Evolutionary conservation across 2,888 invertebrate genomes (phyloP).

Genomic region (Adelognathus sp.): DNA sequence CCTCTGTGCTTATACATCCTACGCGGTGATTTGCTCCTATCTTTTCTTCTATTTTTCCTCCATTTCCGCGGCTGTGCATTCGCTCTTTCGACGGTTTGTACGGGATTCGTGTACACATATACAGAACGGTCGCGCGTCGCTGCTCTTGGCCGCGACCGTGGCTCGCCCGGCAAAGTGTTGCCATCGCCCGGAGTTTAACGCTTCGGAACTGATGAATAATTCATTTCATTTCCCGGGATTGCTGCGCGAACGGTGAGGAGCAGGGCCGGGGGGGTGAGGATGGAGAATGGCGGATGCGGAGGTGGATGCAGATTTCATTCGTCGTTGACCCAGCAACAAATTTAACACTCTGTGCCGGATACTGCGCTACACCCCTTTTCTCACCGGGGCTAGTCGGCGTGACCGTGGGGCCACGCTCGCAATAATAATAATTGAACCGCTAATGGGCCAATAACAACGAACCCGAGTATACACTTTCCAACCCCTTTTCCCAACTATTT

Average conservation of each 20-base stretch:
- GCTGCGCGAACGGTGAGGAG: conserved; percentile 55
- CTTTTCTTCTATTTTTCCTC: background rate
- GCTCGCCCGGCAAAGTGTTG: conserved; percentile 50
- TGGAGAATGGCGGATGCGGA: conserved; percentile 53
- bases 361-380: conserved; percentile 40
- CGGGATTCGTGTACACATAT: background rate
- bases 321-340: conserved; percentile 64
- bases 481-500: conserved; percentile 8
- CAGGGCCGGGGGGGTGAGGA: conserved; percentile 4
- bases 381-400: conserved; percentile 1
- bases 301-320: conserved; percentile 61
- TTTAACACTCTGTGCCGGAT: conserved; percentile 56
- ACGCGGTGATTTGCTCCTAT: background rate
- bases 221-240: conserved; percentile 76
- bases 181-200: conserved; percentile 65
- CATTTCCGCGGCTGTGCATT: background rate
- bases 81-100: background rate
- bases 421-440: conserved; percentile 57
- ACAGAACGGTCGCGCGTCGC: background rate
- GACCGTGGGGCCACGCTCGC: conserved; percentile 29
- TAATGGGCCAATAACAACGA: conserved; percentile 55
- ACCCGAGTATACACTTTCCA: background rate
- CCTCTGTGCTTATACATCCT: background rate
- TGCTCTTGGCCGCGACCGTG: background rate
- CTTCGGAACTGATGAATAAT: conserved; percentile 74